These are phyloP conservation scores for Drosophila prostipennis DNA, from an alignment of 2,888 invertebrate genomes.

Conservation along the genomic window DNA sequence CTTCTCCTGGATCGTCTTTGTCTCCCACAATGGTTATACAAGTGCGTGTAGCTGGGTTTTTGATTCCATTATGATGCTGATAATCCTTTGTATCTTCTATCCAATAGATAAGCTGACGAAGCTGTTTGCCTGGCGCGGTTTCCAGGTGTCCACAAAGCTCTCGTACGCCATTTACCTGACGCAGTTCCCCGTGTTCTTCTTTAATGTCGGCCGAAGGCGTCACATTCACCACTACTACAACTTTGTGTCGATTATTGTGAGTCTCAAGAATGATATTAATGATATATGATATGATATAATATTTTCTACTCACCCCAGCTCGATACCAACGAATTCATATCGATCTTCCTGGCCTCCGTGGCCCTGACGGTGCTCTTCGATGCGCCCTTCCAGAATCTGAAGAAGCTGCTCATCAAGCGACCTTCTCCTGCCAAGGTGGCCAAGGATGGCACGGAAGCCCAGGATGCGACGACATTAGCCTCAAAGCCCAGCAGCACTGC, in stretches of 20 bases:
- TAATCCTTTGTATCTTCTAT: neutral
- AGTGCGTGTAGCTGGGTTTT: conserved; percentile 80
- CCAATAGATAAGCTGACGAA: conserved; percentile 85
- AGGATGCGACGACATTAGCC: conserved; percentile 25
- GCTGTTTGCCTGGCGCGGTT: conserved; percentile 87
- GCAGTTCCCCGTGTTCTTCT: conserved; percentile 90
- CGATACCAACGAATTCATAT: conserved; percentile 86
- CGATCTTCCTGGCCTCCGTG: conserved; percentile 86
- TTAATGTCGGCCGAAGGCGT: conserved; percentile 87
- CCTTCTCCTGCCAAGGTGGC: conserved; percentile 25
- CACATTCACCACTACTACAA: conserved; percentile 86
- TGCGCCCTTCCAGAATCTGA: conserved; percentile 89
- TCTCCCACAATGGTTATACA: conserved; percentile 87
- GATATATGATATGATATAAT: too few relatives aligned
- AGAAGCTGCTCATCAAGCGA: conserved; percentile 85
- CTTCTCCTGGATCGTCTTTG: conserved; percentile 89
- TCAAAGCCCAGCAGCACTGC: conserved; percentile 47
- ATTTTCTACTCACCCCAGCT: conserved; percentile 83
- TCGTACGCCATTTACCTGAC: conserved; percentile 89
- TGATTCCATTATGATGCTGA: neutral
- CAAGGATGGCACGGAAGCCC: conserved; percentile 2
- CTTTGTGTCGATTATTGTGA: conserved; percentile 86
- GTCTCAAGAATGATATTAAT: too few relatives aligned
- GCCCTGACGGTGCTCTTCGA: conserved; percentile 87
- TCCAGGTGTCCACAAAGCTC: conserved; percentile 88